A percentile compares a stretch with the other conserved stretches of the same genome.
Evolutionary conservation across 2,113 vertebrate species (phyloP).

Genomic region (Brachirus orientalis): DNA sequence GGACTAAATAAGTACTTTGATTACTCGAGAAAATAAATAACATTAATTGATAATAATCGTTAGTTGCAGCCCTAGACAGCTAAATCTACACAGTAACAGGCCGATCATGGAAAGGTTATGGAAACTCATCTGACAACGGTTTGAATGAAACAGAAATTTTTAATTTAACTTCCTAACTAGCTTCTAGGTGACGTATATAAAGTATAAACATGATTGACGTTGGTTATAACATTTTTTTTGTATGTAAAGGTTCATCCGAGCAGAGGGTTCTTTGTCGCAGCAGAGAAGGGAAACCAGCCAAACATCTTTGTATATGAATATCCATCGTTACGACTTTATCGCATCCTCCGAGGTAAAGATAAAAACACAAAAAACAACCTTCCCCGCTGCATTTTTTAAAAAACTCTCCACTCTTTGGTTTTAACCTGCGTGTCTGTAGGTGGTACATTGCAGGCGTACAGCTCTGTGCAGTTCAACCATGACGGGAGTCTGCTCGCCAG

Average conservation of each 20-base stretch:
- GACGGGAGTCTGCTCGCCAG: slow-evolving; percentile 88
- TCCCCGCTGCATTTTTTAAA: background rate
- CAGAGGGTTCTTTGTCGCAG: slow-evolving; percentile 86
- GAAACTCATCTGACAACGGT: no score
- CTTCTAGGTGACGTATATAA: no score
- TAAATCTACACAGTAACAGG: no score
- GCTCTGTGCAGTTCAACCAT: slow-evolving; percentile 86
- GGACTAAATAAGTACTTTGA: no score
- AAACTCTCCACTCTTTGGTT: background rate
- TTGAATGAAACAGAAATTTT: no score
- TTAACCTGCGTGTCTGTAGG: slow-evolving; percentile 67
- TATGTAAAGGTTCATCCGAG: slow-evolving; percentile 84
- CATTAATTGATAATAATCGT: no score
- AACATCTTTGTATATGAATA: slow-evolving; percentile 91
- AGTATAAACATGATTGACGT: no score
- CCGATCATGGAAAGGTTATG: no score
- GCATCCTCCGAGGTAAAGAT: slow-evolving; percentile 86
- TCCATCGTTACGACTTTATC: slow-evolving; percentile 85
- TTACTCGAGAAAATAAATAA: no score
- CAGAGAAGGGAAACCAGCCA: slow-evolving; percentile 90
- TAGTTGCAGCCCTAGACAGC: no score
- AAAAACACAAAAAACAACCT: no score
- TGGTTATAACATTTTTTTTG: slow-evolving; percentile 16
- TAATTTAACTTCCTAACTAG: no score
- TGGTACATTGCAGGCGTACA: slow-evolving; percentile 86